Conservation (phyloP, 2,888 invertebrate genomes). For the Pocota personata region DNA sequence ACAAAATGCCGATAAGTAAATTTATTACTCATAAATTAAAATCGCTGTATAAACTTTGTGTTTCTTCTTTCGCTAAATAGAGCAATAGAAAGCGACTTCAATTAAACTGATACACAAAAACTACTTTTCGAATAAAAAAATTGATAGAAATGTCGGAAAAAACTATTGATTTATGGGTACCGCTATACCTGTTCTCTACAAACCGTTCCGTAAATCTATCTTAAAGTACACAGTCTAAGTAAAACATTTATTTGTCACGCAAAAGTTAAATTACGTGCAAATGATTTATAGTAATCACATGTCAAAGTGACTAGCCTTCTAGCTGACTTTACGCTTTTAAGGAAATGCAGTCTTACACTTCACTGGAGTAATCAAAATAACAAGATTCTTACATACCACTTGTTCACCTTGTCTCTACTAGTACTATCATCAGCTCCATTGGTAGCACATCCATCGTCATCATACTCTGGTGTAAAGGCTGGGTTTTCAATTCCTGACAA, state of each 20-base stretch:
- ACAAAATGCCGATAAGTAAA: neutral
- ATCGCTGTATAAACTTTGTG: conserved; percentile 9
- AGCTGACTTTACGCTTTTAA: too few species aligned
- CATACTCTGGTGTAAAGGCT: conserved; percentile 54
- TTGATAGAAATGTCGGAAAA: neutral
- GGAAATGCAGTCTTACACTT: too few species aligned
- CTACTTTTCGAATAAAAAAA: neutral
- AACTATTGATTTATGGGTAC: neutral
- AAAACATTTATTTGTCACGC: conserved; percentile 5
- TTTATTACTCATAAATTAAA: neutral
- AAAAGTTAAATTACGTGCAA: neutral
- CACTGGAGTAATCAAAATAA: conserved; percentile 47
- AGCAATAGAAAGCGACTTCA: neutral
- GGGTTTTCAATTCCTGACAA: conserved; percentile 50
- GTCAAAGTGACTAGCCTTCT: neutral
- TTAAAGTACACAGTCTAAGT: neutral
- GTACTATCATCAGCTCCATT: neutral
- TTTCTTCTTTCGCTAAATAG: neutral
- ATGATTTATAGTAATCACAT: neutral
- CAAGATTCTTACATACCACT: conserved; percentile 33
- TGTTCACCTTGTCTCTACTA: neutral
- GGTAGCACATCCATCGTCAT: conserved; percentile 50
- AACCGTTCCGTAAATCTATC: neutral
- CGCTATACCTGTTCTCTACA: neutral
- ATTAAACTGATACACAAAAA: neutral